phyloP scores from a whole-genome alignment of 2,888 invertebrate species.

The Diabrotica balteata region DNA sequence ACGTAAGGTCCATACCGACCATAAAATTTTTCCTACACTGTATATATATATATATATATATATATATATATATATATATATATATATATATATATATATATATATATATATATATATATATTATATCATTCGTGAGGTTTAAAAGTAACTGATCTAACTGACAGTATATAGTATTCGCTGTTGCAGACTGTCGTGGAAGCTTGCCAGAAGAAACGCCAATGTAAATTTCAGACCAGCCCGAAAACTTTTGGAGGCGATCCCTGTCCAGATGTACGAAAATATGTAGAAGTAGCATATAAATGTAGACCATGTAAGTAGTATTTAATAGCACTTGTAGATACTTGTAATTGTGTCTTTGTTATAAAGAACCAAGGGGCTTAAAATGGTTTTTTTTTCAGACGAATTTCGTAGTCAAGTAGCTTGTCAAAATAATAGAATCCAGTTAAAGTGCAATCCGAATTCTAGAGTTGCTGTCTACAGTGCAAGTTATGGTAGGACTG shows the following conservation, averaged over 20 bases:
- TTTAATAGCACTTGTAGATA: neutral
- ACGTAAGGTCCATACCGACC: too few species aligned
- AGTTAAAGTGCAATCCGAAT: slow-evolving; percentile 86
- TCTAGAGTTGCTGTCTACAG: slow-evolving; percentile 91
- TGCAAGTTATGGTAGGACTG: slow-evolving; percentile 89
- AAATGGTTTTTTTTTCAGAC: slow-evolving; percentile 67
- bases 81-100: too few species aligned
- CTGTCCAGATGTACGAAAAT: slow-evolving; percentile 89
- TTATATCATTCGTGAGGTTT: slow-evolving; percentile 25
- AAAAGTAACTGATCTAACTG: slow-evolving; percentile 61
- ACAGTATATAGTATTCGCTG: slow-evolving; percentile 77
- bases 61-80: too few species aligned
- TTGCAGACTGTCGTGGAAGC: slow-evolving; percentile 93
- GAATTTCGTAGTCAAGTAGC: slow-evolving; percentile 93
- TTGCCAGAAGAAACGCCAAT: slow-evolving; percentile 92
- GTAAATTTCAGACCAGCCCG: slow-evolving; percentile 90
- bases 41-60: too few species aligned
- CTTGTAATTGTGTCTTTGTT: too few species aligned
- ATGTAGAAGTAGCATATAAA: slow-evolving; percentile 95
- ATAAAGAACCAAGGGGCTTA: neutral
- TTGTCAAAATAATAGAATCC: slow-evolving; percentile 89
- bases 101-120: too few species aligned
- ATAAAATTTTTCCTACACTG: too few species aligned
- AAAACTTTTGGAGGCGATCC: slow-evolving; percentile 90
- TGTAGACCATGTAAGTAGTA: slow-evolving; percentile 92